A percentile compares a stretch with the other conserved stretches of the same genome.
phyloP scores from a whole-genome alignment of 2,797 vertebrate genomes.

The Anableps anableps region DNA sequence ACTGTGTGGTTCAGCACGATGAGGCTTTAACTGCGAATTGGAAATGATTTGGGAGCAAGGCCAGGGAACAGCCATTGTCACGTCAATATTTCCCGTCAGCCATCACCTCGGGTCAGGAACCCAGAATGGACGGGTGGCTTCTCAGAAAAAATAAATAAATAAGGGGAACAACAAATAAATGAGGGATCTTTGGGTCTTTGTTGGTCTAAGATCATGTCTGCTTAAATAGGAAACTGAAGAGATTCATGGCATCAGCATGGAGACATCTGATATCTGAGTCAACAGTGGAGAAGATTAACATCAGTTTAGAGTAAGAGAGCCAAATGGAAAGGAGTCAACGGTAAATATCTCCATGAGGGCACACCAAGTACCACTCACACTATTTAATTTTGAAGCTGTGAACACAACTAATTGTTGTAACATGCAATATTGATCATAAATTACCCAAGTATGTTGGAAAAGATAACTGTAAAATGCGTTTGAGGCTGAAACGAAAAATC shows the following conservation, averaged over 20 bases:
- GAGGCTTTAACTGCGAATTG: constrained; percentile 43
- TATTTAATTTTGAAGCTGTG: not conserved
- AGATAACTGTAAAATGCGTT: not conserved
- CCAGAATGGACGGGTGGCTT: not conserved
- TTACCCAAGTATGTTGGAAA: not conserved
- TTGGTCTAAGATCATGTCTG: not conserved
- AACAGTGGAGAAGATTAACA: constrained; percentile 2
- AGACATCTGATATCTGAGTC: constrained; percentile 30
- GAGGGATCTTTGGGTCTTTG: not conserved
- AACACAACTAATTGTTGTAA: not conserved
- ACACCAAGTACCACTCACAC: not conserved
- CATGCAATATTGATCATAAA: not conserved
- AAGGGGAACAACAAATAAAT: not conserved
- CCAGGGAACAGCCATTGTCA: constrained; percentile 54
- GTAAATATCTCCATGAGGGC: not conserved
- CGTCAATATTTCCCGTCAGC: constrained; percentile 52
- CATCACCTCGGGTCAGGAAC: constrained; percentile 34
- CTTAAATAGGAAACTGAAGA: not conserved
- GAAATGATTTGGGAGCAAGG: constrained; percentile 56
- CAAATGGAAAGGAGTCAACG: not conserved
- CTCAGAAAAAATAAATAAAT: not conserved
- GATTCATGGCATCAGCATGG: constrained; percentile 9
- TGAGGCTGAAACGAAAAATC: not conserved
- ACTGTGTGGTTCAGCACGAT: constrained; percentile 32
- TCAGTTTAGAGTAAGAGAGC: constrained; percentile 5